These are phyloP conservation scores for Pristionchus japonicus DNA, from an alignment of 2,888 invertebrate genomes.

Conservation along the genomic window DNA sequence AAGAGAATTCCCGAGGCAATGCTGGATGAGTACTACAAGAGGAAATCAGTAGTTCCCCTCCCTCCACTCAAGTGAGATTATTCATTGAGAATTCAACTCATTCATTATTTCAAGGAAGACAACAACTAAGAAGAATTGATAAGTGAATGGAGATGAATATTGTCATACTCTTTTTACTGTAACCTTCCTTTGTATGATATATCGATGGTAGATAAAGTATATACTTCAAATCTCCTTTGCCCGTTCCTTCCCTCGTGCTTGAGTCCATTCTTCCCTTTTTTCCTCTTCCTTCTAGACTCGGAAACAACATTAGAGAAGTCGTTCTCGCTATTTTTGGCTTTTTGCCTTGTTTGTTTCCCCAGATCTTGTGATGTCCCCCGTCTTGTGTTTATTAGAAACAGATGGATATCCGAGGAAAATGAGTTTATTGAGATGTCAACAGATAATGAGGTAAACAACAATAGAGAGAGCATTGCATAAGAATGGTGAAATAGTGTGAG, in stretches of 20 bases:
- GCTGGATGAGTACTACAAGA: constrained; percentile 95
- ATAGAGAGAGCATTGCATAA: constrained; percentile 3
- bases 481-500: constrained; percentile 21
- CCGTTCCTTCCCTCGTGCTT: background rate
- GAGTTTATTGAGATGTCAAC: constrained; percentile 25
- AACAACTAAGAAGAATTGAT: constrained; percentile 27
- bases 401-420: background rate
- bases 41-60: constrained; percentile 34
- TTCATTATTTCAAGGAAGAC: background rate
- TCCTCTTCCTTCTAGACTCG: background rate
- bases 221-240: background rate
- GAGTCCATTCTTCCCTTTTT: background rate
- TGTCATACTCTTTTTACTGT: background rate
- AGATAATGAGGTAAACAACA: background rate
- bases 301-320: background rate
- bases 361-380: background rate
- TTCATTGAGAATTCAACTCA: background rate
- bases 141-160: background rate
- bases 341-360: background rate
- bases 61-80: background rate
- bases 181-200: background rate
- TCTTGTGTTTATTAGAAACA: background rate
- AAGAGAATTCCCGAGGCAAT: constrained; percentile 91
- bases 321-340: background rate
- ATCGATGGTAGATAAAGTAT: background rate